These are phyloP conservation scores for Colaptes auratus DNA, from an alignment of 2,113 vertebrate species.

Conservation along the genomic window DNA sequence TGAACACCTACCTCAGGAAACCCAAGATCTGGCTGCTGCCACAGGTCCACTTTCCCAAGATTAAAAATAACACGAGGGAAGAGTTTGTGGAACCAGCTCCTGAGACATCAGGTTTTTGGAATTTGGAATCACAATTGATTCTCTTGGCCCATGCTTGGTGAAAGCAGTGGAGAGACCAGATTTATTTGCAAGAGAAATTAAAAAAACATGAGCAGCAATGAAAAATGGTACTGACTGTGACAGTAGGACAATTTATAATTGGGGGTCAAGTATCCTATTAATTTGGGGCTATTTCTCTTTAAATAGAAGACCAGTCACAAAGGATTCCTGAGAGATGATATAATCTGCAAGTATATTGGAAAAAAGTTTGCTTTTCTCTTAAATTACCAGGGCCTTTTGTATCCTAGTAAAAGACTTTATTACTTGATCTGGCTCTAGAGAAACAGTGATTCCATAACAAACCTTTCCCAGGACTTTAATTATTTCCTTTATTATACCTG, in stretches of 20 bases:
- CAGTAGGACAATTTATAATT: constrained; percentile 72
- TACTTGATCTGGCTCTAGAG: constrained; percentile 72
- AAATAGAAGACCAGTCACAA: constrained; percentile 67
- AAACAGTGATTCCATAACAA: constrained; percentile 66
- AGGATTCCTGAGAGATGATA: constrained; percentile 71
- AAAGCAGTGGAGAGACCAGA: constrained; percentile 58
- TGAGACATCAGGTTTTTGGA: constrained; percentile 54
- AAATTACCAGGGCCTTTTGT: constrained; percentile 66
- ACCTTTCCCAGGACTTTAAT: constrained; percentile 64
- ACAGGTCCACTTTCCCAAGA: constrained; percentile 21
- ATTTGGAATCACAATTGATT: constrained; percentile 55
- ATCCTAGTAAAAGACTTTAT: constrained; percentile 70
- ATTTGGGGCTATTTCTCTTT: constrained; percentile 65
- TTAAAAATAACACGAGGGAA: constrained; percentile 5
- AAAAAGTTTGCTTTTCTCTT: constrained; percentile 67
- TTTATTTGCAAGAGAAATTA: constrained; percentile 63
- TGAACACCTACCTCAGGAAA: neutral
- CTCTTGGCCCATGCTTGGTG: constrained; percentile 43
- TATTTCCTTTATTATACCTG: constrained; percentile 66
- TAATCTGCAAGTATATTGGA: constrained; percentile 66
- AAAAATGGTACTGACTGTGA: constrained; percentile 45
- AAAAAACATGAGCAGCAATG: constrained; percentile 57
- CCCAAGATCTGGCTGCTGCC: neutral
- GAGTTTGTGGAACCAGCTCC: constrained; percentile 36
- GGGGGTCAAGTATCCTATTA: constrained; percentile 66